phyloP scores from a whole-genome alignment of 2,797 vertebrate genomes.

The Coregonus suidteri region DNA sequence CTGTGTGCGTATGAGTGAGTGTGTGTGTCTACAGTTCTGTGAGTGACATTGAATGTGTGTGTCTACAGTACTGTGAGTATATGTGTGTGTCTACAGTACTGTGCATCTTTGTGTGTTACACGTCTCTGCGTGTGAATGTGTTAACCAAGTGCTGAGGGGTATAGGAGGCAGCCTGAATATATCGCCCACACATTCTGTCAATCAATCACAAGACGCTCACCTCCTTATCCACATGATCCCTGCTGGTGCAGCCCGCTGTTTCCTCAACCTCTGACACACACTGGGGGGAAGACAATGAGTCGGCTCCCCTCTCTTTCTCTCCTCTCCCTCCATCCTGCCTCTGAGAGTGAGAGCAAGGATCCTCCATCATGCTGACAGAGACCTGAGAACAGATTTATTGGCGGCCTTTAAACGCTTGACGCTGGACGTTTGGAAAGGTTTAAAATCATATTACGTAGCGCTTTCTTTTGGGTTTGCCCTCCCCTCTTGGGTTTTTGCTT shows the following conservation, averaged over 20 bases:
- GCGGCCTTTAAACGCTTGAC: constrained; percentile 47
- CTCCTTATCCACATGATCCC: constrained; percentile 52
- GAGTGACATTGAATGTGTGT: neutral
- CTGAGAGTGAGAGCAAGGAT: constrained; percentile 51
- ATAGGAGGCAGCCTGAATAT: constrained; percentile 13
- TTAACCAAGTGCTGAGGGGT: constrained; percentile 9
- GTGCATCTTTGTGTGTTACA: constrained; percentile 1
- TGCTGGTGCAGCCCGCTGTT: constrained; percentile 50
- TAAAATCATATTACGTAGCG: constrained; percentile 56
- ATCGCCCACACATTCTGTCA: constrained; percentile 27
- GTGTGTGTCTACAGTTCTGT: neutral
- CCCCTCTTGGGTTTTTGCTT: constrained; percentile 41
- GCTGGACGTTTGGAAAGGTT: constrained; percentile 61
- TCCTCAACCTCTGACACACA: constrained; percentile 44
- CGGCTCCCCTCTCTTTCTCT: constrained; percentile 19
- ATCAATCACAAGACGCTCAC: constrained; percentile 44
- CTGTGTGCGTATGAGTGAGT: neutral
- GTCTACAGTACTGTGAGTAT: neutral
- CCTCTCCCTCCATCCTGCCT: constrained; percentile 27
- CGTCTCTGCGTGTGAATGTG: constrained; percentile 20
- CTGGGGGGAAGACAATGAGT: neutral
- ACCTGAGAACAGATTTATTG: constrained; percentile 67
- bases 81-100: neutral
- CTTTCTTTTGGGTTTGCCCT: constrained; percentile 37
- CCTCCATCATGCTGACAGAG: constrained; percentile 55